A percentile compares a stretch with the other conserved stretches of the same genome.
These are phyloP conservation scores for Timandra comae DNA, from an alignment of 2,888 invertebrate species.

Conservation along the genomic window DNA sequence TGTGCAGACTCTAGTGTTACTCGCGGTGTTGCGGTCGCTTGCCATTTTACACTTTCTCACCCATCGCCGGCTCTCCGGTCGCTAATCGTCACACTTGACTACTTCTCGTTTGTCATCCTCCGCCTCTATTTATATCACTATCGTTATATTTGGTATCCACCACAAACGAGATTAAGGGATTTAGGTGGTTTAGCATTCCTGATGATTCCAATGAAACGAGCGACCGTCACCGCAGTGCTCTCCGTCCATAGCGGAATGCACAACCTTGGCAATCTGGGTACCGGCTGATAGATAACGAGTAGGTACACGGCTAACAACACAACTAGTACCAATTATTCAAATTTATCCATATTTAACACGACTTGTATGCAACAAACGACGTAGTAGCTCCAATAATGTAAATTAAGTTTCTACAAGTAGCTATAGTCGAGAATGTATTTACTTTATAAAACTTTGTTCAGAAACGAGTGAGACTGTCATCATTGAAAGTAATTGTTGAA, in stretches of 20 bases:
- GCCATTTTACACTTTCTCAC: slow-evolving; percentile 24
- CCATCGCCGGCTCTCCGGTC: slow-evolving; percentile 1
- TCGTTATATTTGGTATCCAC: too few species aligned
- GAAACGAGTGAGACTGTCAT: slow-evolving; percentile 2
- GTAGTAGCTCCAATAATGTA: slow-evolving; percentile 16
- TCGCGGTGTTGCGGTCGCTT: slow-evolving; percentile 24
- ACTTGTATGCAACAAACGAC: slow-evolving; percentile 15
- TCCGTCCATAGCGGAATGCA: slow-evolving; percentile 4
- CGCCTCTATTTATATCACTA: too few species aligned
- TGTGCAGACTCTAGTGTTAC: slow-evolving; percentile 32
- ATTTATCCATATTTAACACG: slow-evolving; percentile 16
- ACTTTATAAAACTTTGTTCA: slow-evolving; percentile 7
- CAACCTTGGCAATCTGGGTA: slow-evolving; percentile 17
- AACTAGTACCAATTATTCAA: slow-evolving; percentile 17
- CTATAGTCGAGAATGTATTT: too few species aligned
- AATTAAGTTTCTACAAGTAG: slow-evolving; percentile 15
- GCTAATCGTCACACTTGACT: too few species aligned
- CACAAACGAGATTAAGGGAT: too few species aligned
- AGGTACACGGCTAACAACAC: slow-evolving; percentile 12
- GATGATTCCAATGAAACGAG: too few species aligned
- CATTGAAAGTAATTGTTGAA: too few species aligned
- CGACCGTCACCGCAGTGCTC: slow-evolving; percentile 1
- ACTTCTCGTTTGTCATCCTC: too few species aligned
- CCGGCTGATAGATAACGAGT: slow-evolving; percentile 10
- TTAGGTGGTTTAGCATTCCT: too few species aligned